Evolutionary conservation across 2,888 invertebrate genomes (phyloP).

Genomic region (Eustalomyia histrio): DNA sequence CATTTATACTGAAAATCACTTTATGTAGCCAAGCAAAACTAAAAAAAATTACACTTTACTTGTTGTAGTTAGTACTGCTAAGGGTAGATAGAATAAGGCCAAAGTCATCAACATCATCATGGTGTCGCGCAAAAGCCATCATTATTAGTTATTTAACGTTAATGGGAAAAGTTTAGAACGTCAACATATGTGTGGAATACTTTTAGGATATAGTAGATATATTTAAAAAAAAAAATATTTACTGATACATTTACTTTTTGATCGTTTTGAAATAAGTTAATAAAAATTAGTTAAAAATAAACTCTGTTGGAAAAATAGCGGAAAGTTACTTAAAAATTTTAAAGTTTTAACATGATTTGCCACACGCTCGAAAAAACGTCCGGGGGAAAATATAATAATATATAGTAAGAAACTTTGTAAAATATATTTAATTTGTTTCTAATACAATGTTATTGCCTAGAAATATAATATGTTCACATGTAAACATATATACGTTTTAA

Average conservation of each 20-base stretch:
- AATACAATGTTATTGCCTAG: too few species aligned
- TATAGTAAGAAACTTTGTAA: too few species aligned
- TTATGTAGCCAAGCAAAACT: neutral
- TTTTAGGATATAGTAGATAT: neutral
- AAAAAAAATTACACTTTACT: neutral
- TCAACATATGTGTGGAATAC: constrained; percentile 42
- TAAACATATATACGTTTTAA: too few species aligned
- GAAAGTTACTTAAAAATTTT: too few species aligned
- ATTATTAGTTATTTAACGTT: constrained; percentile 76
- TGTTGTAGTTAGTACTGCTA: neutral
- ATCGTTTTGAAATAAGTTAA: constrained; percentile 9
- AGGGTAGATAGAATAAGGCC: constrained; percentile 33
- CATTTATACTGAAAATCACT: neutral
- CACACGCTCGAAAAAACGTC: too few species aligned
- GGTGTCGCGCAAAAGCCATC: constrained; percentile 65
- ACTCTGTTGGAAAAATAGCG: neutral
- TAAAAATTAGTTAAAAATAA: neutral
- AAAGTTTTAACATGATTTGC: too few species aligned
- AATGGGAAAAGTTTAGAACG: constrained; percentile 73
- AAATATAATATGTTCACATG: too few species aligned
- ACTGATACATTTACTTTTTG: constrained; percentile 1
- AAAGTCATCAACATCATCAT: constrained; percentile 42
- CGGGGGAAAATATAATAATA: too few species aligned
- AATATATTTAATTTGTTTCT: too few species aligned
- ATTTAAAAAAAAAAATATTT: neutral